These are phyloP conservation scores for Phaethornis superciliosus DNA, from an alignment of 2,113 vertebrate genomes.

Conservation along the genomic window DNA sequence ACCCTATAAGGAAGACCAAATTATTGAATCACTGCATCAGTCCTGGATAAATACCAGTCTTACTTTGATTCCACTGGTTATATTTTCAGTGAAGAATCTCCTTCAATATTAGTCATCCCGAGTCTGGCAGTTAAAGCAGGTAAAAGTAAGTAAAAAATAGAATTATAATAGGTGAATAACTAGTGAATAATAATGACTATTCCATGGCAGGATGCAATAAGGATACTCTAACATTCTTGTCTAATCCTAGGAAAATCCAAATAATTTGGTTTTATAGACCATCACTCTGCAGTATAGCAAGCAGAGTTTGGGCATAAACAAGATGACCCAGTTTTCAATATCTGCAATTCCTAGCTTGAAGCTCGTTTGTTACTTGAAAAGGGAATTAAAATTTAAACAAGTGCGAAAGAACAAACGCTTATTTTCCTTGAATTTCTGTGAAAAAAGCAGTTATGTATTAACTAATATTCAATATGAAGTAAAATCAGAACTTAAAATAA, in stretches of 20 bases:
- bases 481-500: constrained; percentile 44
- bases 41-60: neutral
- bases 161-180: neutral
- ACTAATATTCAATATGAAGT: constrained; percentile 50
- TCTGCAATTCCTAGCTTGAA: constrained; percentile 70
- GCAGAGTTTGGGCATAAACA: constrained; percentile 40
- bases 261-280: constrained; percentile 40
- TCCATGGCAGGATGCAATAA: neutral
- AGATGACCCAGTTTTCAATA: constrained; percentile 73
- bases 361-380: constrained; percentile 71
- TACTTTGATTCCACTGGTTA: neutral
- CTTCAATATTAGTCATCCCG: neutral
- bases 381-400: constrained; percentile 80
- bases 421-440: constrained; percentile 45
- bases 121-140: neutral
- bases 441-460: constrained; percentile 21
- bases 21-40: neutral
- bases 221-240: constrained; percentile 11
- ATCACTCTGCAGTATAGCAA: constrained; percentile 4
- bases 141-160: neutral
- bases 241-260: constrained; percentile 5
- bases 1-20: neutral
- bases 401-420: constrained; percentile 56
- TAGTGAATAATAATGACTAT: neutral
- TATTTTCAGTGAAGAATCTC: neutral